These are phyloP conservation scores for Lithobius niger DNA, from an alignment of 1,140 invertebrate genomes.

Conservation along the genomic window DNA sequence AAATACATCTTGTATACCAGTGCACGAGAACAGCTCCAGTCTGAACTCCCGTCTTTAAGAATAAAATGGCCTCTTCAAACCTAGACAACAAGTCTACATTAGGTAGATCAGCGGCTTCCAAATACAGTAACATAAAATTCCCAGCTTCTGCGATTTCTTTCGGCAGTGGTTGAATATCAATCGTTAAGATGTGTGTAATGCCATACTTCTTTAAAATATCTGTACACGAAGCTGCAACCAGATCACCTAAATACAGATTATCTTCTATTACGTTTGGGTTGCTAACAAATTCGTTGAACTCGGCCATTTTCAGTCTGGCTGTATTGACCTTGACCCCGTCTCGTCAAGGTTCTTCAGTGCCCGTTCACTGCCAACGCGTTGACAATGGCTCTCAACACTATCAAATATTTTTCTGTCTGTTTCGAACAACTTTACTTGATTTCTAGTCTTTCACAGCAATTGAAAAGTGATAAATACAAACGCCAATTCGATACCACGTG, in stretches of 20 bases:
- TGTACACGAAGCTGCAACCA: constrained; percentile 58
- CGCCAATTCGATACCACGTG: no score
- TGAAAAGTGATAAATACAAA: no score
- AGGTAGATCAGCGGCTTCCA: constrained; percentile 44
- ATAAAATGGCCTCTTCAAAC: constrained; percentile 55
- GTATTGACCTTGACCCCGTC: not conserved
- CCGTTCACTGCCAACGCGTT: not conserved
- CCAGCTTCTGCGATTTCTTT: constrained; percentile 40
- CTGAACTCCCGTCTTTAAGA: constrained; percentile 46
- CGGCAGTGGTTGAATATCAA: constrained; percentile 66
- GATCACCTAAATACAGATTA: constrained; percentile 40
- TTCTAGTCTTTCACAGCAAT: no score
- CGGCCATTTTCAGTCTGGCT: not conserved
- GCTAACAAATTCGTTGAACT: not conserved
- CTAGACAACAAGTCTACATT: constrained; percentile 65
- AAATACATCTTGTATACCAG: no score
- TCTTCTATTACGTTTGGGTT: not conserved
- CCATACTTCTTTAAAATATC: constrained; percentile 47
- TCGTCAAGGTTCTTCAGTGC: not conserved
- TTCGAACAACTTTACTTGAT: no score
- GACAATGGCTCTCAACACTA: not conserved
- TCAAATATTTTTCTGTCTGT: no score
- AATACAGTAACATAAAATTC: not conserved
- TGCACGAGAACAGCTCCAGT: constrained; percentile 56
- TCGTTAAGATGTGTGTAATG: constrained; percentile 60